phyloP scores from a whole-genome alignment of 2,888 invertebrate genomes.

The Stegophylla sp. region DNA sequence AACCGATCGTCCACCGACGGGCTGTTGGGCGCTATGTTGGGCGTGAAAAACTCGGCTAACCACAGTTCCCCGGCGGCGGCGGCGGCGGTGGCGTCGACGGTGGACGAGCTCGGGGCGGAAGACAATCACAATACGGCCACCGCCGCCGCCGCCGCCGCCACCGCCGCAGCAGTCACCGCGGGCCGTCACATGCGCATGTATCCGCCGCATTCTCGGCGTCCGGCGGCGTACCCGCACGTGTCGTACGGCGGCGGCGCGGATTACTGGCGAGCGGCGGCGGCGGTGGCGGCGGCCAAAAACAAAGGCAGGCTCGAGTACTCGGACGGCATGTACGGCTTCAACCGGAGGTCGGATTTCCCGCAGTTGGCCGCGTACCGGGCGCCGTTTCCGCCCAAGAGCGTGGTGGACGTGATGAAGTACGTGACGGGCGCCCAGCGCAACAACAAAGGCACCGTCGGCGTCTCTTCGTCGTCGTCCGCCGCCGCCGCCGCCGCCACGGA shows the following conservation, averaged over 20 bases:
- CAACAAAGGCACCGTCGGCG: neutral
- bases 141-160: too few species aligned
- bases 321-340: constrained; percentile 13
- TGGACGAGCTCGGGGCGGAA: neutral
- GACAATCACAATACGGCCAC: neutral
- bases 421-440: neutral
- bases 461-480: neutral
- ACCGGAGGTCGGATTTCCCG: constrained; percentile 41
- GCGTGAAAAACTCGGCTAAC: neutral
- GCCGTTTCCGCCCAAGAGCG: constrained; percentile 46
- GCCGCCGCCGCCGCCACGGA: neutral
- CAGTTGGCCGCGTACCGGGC: constrained; percentile 42
- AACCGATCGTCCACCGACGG: constrained; percentile 2
- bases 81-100: neutral
- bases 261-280: neutral
- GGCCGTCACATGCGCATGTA: neutral
- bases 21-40: neutral
- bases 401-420: constrained; percentile 48
- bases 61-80: neutral
- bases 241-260: constrained; percentile 3
- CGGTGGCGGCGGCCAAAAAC: neutral
- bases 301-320: neutral
- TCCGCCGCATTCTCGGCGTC: neutral
- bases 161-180: neutral
- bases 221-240: neutral